These are phyloP conservation scores for Centropus unirufus DNA, from an alignment of 2,113 vertebrate genomes.

Conservation along the genomic window DNA sequence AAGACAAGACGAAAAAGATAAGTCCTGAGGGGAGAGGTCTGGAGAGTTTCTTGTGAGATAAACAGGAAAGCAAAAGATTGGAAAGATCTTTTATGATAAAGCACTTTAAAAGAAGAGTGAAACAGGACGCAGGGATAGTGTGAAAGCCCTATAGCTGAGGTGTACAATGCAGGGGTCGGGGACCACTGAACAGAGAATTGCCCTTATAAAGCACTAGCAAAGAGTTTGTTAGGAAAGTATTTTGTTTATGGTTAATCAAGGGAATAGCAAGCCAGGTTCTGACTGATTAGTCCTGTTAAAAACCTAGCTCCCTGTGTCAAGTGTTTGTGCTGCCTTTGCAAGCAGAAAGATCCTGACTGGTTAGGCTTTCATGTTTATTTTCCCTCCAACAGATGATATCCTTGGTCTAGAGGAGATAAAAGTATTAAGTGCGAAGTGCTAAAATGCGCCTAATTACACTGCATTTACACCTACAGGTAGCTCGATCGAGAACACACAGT, in stretches of 20 bases:
- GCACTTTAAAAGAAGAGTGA: background rate
- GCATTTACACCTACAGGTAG: background rate
- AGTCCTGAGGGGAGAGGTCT: background rate
- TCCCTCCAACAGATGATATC: background rate
- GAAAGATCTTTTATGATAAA: background rate
- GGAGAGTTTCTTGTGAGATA: background rate
- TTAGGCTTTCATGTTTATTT: background rate
- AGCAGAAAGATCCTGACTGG: background rate
- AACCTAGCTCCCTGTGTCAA: background rate
- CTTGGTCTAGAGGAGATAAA: background rate
- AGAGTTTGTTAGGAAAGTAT: background rate
- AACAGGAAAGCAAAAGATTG: background rate
- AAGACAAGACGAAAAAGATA: background rate
- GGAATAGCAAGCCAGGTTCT: background rate
- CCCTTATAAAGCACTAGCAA: background rate
- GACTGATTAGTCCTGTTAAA: background rate
- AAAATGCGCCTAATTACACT: background rate
- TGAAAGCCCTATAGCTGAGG: rapidly evolving
- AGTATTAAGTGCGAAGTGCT: background rate
- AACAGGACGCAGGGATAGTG: background rate
- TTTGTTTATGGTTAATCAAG: background rate
- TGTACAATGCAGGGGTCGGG: background rate
- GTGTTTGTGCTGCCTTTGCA: background rate
- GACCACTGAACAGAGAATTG: background rate
- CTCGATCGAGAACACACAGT: background rate